A percentile compares a stretch with the other conserved stretches of the same genome.
Conservation (phyloP, 2,797 vertebrate genomes). For the Synanceia verrucosa region DNA sequence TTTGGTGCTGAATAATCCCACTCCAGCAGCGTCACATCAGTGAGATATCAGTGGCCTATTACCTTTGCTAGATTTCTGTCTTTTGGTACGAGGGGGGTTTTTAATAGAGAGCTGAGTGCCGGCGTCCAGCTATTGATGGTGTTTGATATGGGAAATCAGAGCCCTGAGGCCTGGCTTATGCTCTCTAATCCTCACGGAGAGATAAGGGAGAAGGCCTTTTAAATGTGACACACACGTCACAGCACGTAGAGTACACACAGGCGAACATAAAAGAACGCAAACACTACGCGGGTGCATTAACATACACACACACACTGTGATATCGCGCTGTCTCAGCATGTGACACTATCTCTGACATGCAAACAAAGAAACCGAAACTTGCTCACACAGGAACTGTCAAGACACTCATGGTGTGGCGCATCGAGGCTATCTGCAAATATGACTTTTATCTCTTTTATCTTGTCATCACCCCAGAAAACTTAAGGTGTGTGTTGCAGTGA, state of each 20-base stretch:
- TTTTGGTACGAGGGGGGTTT: conserved; percentile 50
- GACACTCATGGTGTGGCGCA: conserved; percentile 37
- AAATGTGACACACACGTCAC: conserved; percentile 46
- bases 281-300: conserved; percentile 8
- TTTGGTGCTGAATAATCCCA: conserved; percentile 42
- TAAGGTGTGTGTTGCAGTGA: background rate
- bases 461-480: conserved; percentile 38
- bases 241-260: background rate
- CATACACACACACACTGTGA: conserved; percentile 18
- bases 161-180: conserved; percentile 64
- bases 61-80: conserved; percentile 61
- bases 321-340: background rate
- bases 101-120: conserved; percentile 59
- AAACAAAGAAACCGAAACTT: conserved; percentile 9
- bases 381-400: conserved; percentile 2
- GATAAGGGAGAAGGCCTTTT: conserved; percentile 63
- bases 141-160: conserved; percentile 61
- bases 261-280: conserved; percentile 12
- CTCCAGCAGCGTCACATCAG: conserved; percentile 29
- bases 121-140: conserved; percentile 60
- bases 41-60: conserved; percentile 50
- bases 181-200: conserved; percentile 68
- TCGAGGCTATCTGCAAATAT: conserved; percentile 56
- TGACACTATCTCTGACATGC: conserved; percentile 57
- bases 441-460: conserved; percentile 46